Conservation (phyloP, 2,797 vertebrate species). For the Pseudochirops corinnae region DNA sequence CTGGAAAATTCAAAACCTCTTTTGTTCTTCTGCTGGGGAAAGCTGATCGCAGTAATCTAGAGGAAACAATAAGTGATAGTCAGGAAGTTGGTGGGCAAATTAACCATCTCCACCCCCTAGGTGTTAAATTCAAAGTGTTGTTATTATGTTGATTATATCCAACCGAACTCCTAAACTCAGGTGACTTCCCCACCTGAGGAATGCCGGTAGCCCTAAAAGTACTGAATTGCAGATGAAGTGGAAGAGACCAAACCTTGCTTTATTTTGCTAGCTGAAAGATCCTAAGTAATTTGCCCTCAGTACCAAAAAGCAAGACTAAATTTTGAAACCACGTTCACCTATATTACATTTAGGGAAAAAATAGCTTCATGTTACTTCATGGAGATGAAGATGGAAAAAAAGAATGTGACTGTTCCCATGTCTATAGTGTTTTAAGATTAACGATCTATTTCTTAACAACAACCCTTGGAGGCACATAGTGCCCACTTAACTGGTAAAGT, state of each 20-base stretch:
- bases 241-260: slow-evolving; percentile 46
- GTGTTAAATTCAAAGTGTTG: slow-evolving; percentile 50
- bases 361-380: slow-evolving; percentile 3
- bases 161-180: slow-evolving; percentile 58
- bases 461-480: neutral
- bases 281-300: slow-evolving; percentile 45
- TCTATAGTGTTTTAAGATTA: neutral
- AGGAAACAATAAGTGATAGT: slow-evolving; percentile 55
- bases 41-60: slow-evolving; percentile 49
- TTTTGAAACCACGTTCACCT: neutral
- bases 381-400: slow-evolving; percentile 19
- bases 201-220: slow-evolving; percentile 28
- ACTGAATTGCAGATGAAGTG: slow-evolving; percentile 32
- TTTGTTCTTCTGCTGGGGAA: slow-evolving; percentile 69
- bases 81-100: slow-evolving; percentile 58
- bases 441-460: neutral
- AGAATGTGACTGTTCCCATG: neutral
- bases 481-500: neutral
- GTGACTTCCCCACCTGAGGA: neutral
- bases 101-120: neutral
- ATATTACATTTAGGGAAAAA: neutral
- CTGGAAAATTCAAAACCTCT: slow-evolving; percentile 64
- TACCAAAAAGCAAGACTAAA: slow-evolving; percentile 29
- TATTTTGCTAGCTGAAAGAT: slow-evolving; percentile 47
- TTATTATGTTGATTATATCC: slow-evolving; percentile 51